These are phyloP conservation scores for Xiphophorus couchianus DNA, from an alignment of 2,113 vertebrate genomes.

Conservation along the genomic window DNA sequence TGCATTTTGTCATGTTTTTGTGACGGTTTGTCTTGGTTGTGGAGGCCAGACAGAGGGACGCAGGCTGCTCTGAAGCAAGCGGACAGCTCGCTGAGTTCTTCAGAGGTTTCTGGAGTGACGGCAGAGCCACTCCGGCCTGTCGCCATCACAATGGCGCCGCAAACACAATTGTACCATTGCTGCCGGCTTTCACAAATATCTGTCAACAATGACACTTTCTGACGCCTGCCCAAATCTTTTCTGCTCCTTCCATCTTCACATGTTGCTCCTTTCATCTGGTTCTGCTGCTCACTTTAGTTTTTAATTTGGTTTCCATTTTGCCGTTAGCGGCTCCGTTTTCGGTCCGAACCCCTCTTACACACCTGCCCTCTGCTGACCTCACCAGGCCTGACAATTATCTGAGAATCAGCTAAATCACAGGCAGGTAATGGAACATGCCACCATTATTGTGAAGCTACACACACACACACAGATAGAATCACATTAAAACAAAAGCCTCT, in stretches of 20 bases:
- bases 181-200: slow-evolving; percentile 55
- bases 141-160: slow-evolving; percentile 48
- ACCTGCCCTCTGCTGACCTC: slow-evolving; percentile 68
- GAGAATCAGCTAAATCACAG: slow-evolving; percentile 74
- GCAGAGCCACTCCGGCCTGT: slow-evolving; percentile 51
- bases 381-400: slow-evolving; percentile 67
- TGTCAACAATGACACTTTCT: slow-evolving; percentile 43
- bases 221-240: slow-evolving; percentile 34
- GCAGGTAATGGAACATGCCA: slow-evolving; percentile 76
- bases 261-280: slow-evolving; percentile 48
- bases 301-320: slow-evolving; percentile 36
- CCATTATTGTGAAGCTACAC: slow-evolving; percentile 41
- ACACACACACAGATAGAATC: slow-evolving; percentile 34
- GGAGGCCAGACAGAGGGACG: slow-evolving; percentile 59
- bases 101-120: slow-evolving; percentile 53
- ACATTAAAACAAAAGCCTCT: slow-evolving; percentile 48
- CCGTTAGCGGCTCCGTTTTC: slow-evolving; percentile 37
- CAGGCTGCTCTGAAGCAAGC: slow-evolving; percentile 55
- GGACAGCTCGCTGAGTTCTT: slow-evolving; percentile 62
- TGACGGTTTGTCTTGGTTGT: slow-evolving; percentile 56
- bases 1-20: slow-evolving; percentile 52
- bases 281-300: slow-evolving; percentile 35
- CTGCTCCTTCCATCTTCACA: slow-evolving; percentile 7
- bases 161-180: slow-evolving; percentile 34
- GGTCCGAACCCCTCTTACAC: slow-evolving; percentile 37